A percentile compares a stretch with the other conserved stretches of the same genome.
These are phyloP conservation scores for Tridacna crocea DNA, from an alignment of 2,888 invertebrate genomes.

Conservation along the genomic window DNA sequence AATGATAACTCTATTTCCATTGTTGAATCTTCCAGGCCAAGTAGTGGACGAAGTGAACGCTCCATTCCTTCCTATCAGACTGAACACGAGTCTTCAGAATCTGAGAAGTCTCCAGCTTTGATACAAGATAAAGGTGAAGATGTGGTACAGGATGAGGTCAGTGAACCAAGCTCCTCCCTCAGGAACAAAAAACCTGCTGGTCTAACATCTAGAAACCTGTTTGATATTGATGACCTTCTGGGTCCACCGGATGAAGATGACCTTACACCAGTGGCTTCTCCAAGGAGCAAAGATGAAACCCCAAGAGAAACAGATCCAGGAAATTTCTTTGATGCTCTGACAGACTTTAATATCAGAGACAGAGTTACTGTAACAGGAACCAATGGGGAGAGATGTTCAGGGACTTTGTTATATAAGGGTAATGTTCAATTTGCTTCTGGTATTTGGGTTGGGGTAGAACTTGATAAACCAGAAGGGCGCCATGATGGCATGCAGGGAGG, in stretches of 20 bases:
- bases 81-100: slow-evolving; percentile 67
- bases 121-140: slow-evolving; percentile 29
- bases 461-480: slow-evolving; percentile 73
- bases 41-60: slow-evolving; percentile 70
- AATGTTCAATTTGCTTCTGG: slow-evolving; percentile 77
- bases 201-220: slow-evolving; percentile 38
- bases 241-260: slow-evolving; percentile 64
- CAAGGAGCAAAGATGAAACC: slow-evolving; percentile 61
- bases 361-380: slow-evolving; percentile 74
- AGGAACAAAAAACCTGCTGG: slow-evolving; percentile 32
- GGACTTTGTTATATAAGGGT: slow-evolving; percentile 77
- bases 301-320: slow-evolving; percentile 26
- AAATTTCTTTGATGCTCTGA: slow-evolving; percentile 67
- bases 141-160: slow-evolving; percentile 64
- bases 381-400: slow-evolving; percentile 57
- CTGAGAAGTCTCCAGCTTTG: slow-evolving; percentile 47
- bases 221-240: slow-evolving; percentile 65
- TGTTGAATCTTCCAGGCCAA: slow-evolving; percentile 67
- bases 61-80: slow-evolving; percentile 57
- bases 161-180: slow-evolving; percentile 40
- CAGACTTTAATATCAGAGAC: slow-evolving; percentile 73
- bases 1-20: slow-evolving; percentile 57
- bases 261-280: slow-evolving; percentile 70
- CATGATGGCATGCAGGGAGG: slow-evolving; percentile 75
- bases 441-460: slow-evolving; percentile 79